Evolutionary conservation across 2,797 vertebrate species (phyloP), one percentile per base, ranked within the genome.

Genomic region (Sebastes hopkinsi): DNA sequence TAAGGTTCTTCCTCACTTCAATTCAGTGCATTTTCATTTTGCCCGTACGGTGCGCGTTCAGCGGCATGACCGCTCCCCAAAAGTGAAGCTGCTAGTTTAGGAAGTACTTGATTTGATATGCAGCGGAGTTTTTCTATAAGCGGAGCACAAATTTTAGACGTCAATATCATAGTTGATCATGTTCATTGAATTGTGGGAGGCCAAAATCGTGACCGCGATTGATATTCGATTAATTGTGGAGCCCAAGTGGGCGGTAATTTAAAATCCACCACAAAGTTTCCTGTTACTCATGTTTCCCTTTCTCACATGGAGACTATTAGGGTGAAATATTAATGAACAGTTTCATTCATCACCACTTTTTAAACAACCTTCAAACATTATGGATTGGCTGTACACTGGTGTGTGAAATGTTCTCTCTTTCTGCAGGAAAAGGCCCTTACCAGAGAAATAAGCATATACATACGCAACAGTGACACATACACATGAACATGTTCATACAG

Each of bases 281-380:
- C 36, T 52, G n/a, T 60, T 75, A 7, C n/a, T 69, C 29, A 52
- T 65, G 56, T 52, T 67, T 70, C 30, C 5, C 38, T 12, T 60
- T 72, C 25, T 75, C 7, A 13, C 34, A 32, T 66, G 3, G 60
- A 71, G n/a, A 58, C 32, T 32, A 23, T 36, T 8, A 8, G 5
- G 22, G n/a, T 34, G 23, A 34, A 20, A 60, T 69, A 68, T 82
- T 42, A 75, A 79, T n/a, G 62, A 67, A 77, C 38, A 75, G 20
- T 34, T 67, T 46, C 3, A 75, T 77, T 58, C 38, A 36, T 66
- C 11, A 3, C 25, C 10, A 55, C 14, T 34, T 82, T 75, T 69
- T 67, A 62, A 81, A 84, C 55, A 89, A 74, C 55, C 58, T 68
- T 61, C 59, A 79, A 8, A 73, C 66, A 20, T 80, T 75, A 87